Evolutionary conservation across 92 coral and sea anemone genomes (phyloP), one percentile per base, ranked within the genome.

Genomic region (Zoanthus solanderi): DNA sequence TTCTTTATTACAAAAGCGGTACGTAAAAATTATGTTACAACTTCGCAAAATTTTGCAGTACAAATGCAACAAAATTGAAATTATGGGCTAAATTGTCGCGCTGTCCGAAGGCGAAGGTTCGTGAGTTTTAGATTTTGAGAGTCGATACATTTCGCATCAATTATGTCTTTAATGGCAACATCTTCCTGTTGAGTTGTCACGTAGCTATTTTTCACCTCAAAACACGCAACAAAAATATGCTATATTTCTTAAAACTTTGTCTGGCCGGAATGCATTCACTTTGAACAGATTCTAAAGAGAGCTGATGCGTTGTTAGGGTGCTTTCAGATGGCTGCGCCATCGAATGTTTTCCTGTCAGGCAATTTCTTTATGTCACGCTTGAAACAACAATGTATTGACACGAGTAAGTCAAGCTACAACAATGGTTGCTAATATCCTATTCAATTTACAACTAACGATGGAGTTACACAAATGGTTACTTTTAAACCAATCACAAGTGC

Each of bases 351-450:
- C 85, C 61, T 65, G 85, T 81, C 75, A 45, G 46, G 63, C 52
- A 71, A 14, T 46, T 46, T 71, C 23, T 77, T 45, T 47, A 46
- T 81, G 75, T 81, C 85, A 81, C 85, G 85, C 85, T 28, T 67
- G 75, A 81, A 81, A 81, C 85, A n/a, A 28, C 16, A 44, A 14
- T 13, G 28, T 65, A 81, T 81, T 81, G 85, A 81, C 85, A 81
- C 75, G 74, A 46, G 53, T 57, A 66, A 81, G 65, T 63, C 75
- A 81, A 81, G 65, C 75, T 44, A 66, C 75, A 81, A 81, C 75
- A 81, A 81, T 81, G 23, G 47, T 48, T 66, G 69, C 69, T 57
- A 47, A 12, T 28, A 45, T n/a, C 18, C 14, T 69, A 80, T 58
- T 46, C 63, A 81, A 81, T 28, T 81, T 42, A 28, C 6, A 81